Evolutionary conservation across 92 coral and sea anemone genomes (phyloP).

Genomic region (Phenganax subtilis): DNA sequence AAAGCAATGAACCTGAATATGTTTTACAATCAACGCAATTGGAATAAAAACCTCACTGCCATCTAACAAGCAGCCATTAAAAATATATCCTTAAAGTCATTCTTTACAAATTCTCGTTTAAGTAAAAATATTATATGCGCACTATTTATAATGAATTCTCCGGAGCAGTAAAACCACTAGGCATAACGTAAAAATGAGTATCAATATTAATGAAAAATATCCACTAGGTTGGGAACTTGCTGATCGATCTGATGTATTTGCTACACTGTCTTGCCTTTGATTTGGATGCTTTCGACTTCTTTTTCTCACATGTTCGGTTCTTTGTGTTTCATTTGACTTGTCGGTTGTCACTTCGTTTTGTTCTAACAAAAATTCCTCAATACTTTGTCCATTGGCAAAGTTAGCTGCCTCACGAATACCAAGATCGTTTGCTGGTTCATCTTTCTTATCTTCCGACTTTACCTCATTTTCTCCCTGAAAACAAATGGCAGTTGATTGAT

Average conservation of each 20-base stretch:
- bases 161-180: neutral
- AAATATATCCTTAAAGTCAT: neutral
- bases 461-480: conserved; percentile 68
- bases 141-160: conserved; percentile 8
- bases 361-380: neutral
- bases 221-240: neutral
- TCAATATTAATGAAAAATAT: neutral
- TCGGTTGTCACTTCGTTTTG: neutral
- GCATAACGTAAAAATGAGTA: conserved; percentile 15
- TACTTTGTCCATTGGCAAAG: neutral
- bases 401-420: conserved; percentile 16
- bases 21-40: too few species aligned
- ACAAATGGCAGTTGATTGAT: neutral
- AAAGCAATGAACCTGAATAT: neutral
- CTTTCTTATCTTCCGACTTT: conserved; percentile 43
- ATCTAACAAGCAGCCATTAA: neutral
- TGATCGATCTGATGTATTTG: neutral
- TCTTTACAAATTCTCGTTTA: neutral
- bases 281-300: neutral
- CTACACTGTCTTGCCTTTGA: neutral
- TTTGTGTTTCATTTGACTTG: neutral
- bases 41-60: too few species aligned
- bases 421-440: conserved; percentile 2
- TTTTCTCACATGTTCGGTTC: neutral
- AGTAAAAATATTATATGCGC: neutral